Base-by-base conservation (phyloP, 2,113 vertebrate genomes). In the Andinoacara biseriatus region DNA sequence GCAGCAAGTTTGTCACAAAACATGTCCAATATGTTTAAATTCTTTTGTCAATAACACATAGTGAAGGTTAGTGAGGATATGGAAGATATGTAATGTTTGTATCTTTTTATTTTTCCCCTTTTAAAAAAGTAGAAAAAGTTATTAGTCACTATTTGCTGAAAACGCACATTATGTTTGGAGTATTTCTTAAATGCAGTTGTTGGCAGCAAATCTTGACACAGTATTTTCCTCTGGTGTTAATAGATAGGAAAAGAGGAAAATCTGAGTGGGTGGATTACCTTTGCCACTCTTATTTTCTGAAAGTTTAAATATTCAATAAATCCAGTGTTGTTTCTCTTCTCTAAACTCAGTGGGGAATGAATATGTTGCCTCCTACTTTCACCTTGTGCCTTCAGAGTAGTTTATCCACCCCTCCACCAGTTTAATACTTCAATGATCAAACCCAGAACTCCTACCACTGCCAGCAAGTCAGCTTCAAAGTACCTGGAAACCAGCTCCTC, bases 351-450 rank as follows among this genome's bases (percentile, higher is more conserved):
- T 31, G 67, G 46, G 83, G 26, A 84, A 80, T 87, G 81, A 93
- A 89, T 83, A 91, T 76, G 72, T 35, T 26, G 76, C 63, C 82
- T 87, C 82, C 52, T 77, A 76, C 69, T 82, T 76, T 77, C 33
- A 31, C 59, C 38, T 81, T 86, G 67, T 72, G 67, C 46, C 26
- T 54, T 54, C 26, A 72, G 67, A 72, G 46, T 54, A 72, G 46
- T 46, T 72, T 54, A 72, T 72, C 60, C 46, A 63, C n/a, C 49
- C 58, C 58, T 20, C 18, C 78, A 35, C 43, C 78, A 88, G 63
- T 83, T 78, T 85, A 87, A 87, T 81, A 81, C 82, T 74, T 58
- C 83, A 86, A 17, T 75, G 69, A 89, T 89, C 89, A 89, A 90
- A 84, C 86, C 86, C 80, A 0, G 22, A 82, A 54, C 31, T 60